Conservation (phyloP, 2,113 vertebrate genomes). For the Leucosticte australis region DNA sequence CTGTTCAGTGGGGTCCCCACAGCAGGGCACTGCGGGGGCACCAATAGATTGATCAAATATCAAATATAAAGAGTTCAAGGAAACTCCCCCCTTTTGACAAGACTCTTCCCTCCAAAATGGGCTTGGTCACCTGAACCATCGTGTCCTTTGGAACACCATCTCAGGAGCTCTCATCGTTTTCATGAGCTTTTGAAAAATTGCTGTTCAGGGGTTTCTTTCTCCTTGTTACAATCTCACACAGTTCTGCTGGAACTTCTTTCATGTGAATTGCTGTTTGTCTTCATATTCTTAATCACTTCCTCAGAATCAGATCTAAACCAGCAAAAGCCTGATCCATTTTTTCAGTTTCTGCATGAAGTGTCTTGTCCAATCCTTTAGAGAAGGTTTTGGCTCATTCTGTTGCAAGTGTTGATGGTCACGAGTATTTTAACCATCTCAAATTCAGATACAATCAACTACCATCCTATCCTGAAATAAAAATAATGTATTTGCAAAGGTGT, state of each 20-base stretch:
- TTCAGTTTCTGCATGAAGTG: background rate
- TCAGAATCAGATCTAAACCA: background rate
- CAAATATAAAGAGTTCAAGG: background rate
- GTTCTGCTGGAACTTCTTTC: background rate
- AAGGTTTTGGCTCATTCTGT: background rate
- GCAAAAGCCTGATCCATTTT: background rate
- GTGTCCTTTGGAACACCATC: background rate
- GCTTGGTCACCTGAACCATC: background rate
- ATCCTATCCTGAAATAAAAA: background rate
- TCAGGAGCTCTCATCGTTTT: fast-evolving
- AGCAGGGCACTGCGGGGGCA: too few relatives aligned
- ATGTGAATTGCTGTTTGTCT: background rate
- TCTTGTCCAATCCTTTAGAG: background rate
- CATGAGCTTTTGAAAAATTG: background rate
- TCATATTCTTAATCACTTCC: background rate
- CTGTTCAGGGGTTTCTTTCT: background rate
- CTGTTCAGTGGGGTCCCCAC: background rate
- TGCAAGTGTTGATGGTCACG: fast-evolving
- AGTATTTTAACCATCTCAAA: background rate
- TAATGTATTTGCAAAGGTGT: background rate
- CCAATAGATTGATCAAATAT: background rate
- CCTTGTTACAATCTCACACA: background rate
- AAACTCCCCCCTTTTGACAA: background rate
- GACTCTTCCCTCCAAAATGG: background rate
- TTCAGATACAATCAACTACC: background rate